Percentiles rank a stretch among this genome's conserved stretches.
phyloP scores from a whole-genome alignment of 2,888 invertebrate genomes.

The Oxyteleia sp. region DNA sequence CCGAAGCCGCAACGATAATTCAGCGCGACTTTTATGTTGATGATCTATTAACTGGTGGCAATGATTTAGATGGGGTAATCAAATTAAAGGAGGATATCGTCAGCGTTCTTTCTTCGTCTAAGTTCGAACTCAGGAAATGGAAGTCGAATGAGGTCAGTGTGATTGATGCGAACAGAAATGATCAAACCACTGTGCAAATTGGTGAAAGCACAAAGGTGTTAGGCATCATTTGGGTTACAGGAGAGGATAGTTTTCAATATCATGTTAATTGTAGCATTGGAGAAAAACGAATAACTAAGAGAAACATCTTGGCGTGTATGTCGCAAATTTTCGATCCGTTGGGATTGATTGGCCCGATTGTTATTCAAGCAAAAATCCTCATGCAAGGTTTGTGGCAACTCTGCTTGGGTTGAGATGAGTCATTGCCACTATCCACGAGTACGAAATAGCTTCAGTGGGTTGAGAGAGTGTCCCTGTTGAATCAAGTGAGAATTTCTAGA shows the following conservation, averaged over 20 bases:
- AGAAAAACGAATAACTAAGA: background rate
- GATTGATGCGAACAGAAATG: no score
- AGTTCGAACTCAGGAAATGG: no score
- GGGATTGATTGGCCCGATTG: background rate
- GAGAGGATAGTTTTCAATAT: conserved; percentile 14
- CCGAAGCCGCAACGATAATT: no score
- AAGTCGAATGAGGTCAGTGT: no score
- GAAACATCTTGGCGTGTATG: conserved; percentile 1
- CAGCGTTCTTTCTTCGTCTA: no score
- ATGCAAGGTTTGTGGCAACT: conserved; percentile 24
- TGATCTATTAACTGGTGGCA: no score
- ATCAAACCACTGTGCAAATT: no score
- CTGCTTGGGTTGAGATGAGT: background rate
- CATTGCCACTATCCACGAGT: background rate
- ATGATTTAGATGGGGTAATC: no score
- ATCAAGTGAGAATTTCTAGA: conserved; percentile 61
- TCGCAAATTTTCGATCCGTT: conserved; percentile 26
- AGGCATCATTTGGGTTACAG: conserved; percentile 4
- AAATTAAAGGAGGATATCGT: no score
- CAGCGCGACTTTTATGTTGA: no score
- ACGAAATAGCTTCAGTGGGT: conserved; percentile 14
- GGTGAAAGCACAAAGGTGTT: conserved; percentile 14
- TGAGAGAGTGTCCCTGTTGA: conserved; percentile 46
- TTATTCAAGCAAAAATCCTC: conserved; percentile 10
- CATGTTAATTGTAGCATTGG: background rate